Evolutionary conservation across 1,140 invertebrate genomes (phyloP), one percentile per base, ranked within the genome.

Genomic region (Hyposmocoma kahamanoa): DNA sequence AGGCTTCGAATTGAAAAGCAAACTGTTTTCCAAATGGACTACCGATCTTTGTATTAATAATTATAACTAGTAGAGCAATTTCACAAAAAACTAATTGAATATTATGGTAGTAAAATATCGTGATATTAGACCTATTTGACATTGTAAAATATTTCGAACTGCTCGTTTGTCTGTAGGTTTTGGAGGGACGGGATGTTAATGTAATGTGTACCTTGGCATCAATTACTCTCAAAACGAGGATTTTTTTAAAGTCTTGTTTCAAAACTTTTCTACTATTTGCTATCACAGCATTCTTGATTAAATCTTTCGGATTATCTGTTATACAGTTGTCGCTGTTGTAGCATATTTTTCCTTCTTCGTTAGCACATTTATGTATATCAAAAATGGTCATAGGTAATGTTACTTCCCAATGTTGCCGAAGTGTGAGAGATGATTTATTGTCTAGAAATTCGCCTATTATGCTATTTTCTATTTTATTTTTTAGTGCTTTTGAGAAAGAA

Each of bases 361-460:
- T 79, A 17, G 62, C 61, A 51, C 78, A 84, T 47, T 70, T 83
- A 19, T 81, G 72, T 15, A 63, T 69, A 52, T 86, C 81, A 80
- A 81, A 86, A 4, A 84, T 17, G 0, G 55, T 66, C 42, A 75
- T 75, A 1, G 81, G 68, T 30, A 84, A 45, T 8, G 72, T 22
- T 1, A 77, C 26, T 47, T 86, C 84, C 71, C 78, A 78, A 39
- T 78, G 72, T 15, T 84, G 59, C n/a, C 70, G 38, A 22, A 84
- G 55, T 36, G 51, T 78, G 3, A 84, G 30, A 4, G 48, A 58
- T 17, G 74, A 73, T 2, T 66, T 20, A 51, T 76, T 57, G 20
- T 82, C 53, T 1, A 85, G 55, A 47, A 85, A 85, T 1, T 68
- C 72, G 11, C 57, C 17, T 3, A 84, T 46, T 8, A 77, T 66